Evolutionary conservation across 2,888 invertebrate genomes (phyloP).

Genomic region (Cactoblastis cactorum): DNA sequence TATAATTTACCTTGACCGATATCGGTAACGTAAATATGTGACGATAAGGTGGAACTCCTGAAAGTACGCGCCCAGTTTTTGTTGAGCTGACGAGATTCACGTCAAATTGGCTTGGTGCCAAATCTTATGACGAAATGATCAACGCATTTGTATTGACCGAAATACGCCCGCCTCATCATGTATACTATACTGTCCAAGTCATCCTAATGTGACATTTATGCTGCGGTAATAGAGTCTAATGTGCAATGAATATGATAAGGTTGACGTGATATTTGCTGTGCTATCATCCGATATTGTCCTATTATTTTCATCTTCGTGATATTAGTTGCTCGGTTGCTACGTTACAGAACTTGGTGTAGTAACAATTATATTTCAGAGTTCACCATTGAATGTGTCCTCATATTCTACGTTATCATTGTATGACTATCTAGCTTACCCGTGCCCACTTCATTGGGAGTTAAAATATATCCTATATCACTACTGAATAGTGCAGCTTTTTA

Average conservation of each 20-base stretch:
- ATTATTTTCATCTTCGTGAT: background rate
- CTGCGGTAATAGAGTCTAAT: too few relatives aligned
- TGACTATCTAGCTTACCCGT: too few relatives aligned
- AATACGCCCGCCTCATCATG: constrained; percentile 9
- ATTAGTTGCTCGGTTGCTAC: background rate
- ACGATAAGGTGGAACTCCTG: constrained; percentile 17
- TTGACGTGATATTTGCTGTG: too few relatives aligned
- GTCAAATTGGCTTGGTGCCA: constrained; percentile 50
- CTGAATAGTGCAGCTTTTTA: too few relatives aligned
- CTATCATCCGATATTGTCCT: background rate
- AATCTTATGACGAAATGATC: constrained; percentile 44
- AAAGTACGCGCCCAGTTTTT: constrained; percentile 10
- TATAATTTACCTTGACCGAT: background rate
- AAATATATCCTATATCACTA: too few relatives aligned
- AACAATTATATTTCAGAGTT: background rate
- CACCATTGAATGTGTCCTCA: too few relatives aligned
- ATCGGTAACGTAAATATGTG: background rate
- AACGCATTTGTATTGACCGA: constrained; percentile 20
- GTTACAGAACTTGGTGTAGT: background rate
- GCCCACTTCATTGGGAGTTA: too few relatives aligned
- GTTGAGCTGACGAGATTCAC: constrained; percentile 24
- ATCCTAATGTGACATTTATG: too few relatives aligned
- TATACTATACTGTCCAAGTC: too few relatives aligned
- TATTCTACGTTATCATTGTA: too few relatives aligned
- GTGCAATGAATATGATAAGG: too few relatives aligned